Conservation (phyloP, 2,113 vertebrate genomes). For the Pardalotus punctatus region DNA sequence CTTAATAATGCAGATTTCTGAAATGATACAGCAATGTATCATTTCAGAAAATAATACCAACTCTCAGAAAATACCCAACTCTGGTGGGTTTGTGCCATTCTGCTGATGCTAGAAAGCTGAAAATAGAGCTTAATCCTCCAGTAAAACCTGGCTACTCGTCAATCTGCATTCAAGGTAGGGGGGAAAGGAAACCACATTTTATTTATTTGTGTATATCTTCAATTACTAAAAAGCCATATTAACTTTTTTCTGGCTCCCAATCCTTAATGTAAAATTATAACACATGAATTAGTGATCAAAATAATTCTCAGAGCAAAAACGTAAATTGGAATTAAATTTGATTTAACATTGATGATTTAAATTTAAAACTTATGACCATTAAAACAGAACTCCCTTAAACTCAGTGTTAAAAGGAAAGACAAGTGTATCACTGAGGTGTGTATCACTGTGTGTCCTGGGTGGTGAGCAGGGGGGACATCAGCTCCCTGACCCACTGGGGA, state of each 20-base stretch:
- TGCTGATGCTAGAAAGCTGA: neutral
- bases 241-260: neutral
- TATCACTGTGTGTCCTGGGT: neutral
- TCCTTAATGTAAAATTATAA: neutral
- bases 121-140: neutral
- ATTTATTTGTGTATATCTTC: neutral
- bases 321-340: neutral
- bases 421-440: fast-evolving
- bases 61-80: too few relatives aligned
- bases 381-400: neutral
- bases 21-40: neutral
- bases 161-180: neutral
- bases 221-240: neutral
- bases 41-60: too few relatives aligned
- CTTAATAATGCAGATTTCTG: neutral
- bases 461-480: neutral
- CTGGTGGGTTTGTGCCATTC: neutral
- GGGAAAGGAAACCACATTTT: fast-evolving
- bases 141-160: neutral
- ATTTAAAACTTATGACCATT: neutral
- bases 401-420: neutral
- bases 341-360: neutral
- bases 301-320: neutral
- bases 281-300: neutral
- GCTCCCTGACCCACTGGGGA: neutral